These are phyloP conservation scores for Amphimedon queenslandica DNA, from an alignment of 37 sponge, comb jelly and placozoan species.

Conservation along the genomic window DNA sequence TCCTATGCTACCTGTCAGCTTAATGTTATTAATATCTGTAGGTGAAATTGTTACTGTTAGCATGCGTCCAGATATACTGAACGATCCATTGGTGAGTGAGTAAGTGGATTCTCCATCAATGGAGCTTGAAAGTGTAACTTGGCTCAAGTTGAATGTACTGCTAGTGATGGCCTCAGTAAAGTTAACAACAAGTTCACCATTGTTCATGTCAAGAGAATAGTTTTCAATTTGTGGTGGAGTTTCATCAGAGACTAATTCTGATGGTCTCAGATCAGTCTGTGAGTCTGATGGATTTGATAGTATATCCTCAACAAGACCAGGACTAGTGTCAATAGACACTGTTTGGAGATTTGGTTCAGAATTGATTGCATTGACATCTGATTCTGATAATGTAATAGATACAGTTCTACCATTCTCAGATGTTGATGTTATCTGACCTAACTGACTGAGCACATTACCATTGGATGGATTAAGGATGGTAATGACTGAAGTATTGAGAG, in stretches of 20 bases:
- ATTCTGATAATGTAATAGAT: constrained; percentile 23
- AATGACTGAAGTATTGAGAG: constrained; percentile 41
- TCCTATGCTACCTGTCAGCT: constrained; percentile 65
- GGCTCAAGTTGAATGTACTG: constrained; percentile 39
- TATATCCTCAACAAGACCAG: constrained; percentile 54
- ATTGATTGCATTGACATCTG: constrained; percentile 59
- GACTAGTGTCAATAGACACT: constrained; percentile 21
- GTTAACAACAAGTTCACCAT: constrained; percentile 62
- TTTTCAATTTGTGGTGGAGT: constrained; percentile 40
- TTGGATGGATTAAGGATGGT: constrained; percentile 42
- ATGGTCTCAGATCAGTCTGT: not conserved
- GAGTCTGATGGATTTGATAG: constrained; percentile 18
- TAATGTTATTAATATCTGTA: constrained; percentile 64
- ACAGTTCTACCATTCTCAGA: constrained; percentile 33
- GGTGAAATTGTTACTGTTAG: constrained; percentile 41
- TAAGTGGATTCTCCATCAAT: constrained; percentile 12
- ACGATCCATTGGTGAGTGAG: constrained; percentile 25
- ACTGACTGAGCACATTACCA: constrained; percentile 18
- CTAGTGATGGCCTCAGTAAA: constrained; percentile 70
- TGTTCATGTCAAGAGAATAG: constrained; percentile 72
- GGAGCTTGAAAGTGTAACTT: constrained; percentile 51
- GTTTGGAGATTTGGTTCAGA: constrained; percentile 25
- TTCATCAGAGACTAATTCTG: constrained; percentile 31
- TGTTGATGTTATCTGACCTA: constrained; percentile 17
- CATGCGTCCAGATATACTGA: constrained; percentile 7